Percentiles rank a stretch among this genome's conserved stretches.
These are phyloP conservation scores for Gymnothorax reevesii DNA, from an alignment of 2,797 vertebrate species.

Conservation along the genomic window DNA sequence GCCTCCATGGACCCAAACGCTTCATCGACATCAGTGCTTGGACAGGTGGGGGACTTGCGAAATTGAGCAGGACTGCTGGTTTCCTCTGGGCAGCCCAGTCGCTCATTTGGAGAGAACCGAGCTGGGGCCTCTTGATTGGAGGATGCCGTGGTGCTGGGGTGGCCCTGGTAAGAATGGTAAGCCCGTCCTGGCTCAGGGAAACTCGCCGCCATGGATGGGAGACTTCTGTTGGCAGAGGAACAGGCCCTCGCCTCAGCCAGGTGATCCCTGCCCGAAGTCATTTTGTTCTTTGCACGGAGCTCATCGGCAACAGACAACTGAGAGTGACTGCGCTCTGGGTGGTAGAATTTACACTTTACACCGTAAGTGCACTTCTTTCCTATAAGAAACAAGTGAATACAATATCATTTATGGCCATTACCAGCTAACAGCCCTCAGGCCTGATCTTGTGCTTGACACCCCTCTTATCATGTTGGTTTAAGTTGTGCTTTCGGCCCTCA, in stretches of 20 bases:
- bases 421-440: neutral
- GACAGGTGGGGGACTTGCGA: slow-evolving; percentile 17
- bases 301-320: slow-evolving; percentile 85
- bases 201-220: slow-evolving; percentile 25
- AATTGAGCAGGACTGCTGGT: slow-evolving; percentile 38
- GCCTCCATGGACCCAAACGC: slow-evolving; percentile 64
- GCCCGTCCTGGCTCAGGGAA: slow-evolving; percentile 21
- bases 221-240: slow-evolving; percentile 16
- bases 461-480: too few relatives aligned
- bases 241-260: slow-evolving; percentile 22
- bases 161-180: neutral
- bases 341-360: slow-evolving; percentile 88
- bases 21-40: slow-evolving; percentile 53
- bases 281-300: slow-evolving; percentile 75
- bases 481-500: too few relatives aligned
- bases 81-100: slow-evolving; percentile 40
- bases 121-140: slow-evolving; percentile 41
- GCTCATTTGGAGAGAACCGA: slow-evolving; percentile 47
- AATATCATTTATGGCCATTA: slow-evolving; percentile 4
- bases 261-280: slow-evolving; percentile 53
- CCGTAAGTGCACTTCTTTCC: slow-evolving; percentile 91
- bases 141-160: slow-evolving; percentile 35
- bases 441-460: neutral
- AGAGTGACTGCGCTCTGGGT: slow-evolving; percentile 78
- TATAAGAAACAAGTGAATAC: slow-evolving; percentile 49